Percentiles rank a stretch among this genome's conserved stretches.
phyloP scores from a whole-genome alignment of 2,113 vertebrate species.

The Vireo altiloquus region DNA sequence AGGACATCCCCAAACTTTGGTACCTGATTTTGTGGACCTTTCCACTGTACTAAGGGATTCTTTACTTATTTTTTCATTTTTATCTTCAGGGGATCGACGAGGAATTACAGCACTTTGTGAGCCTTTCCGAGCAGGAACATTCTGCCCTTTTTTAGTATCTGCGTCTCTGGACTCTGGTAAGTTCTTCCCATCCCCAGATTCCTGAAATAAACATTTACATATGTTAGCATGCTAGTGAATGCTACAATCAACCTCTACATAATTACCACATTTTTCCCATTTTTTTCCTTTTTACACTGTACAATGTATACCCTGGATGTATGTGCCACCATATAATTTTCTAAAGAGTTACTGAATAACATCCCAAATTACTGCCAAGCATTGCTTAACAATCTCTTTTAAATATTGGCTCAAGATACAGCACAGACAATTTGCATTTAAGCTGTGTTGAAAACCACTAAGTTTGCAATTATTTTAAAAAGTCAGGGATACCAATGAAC shows the following conservation, averaged over 20 bases:
- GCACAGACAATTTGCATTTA: not conserved
- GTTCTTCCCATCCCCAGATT: slow-evolving; percentile 71
- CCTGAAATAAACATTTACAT: slow-evolving; percentile 57
- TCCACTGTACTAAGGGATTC: slow-evolving; percentile 66
- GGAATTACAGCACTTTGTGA: slow-evolving; percentile 60
- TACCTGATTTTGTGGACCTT: slow-evolving; percentile 73
- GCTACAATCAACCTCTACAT: not conserved
- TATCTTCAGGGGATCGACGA: slow-evolving; percentile 74
- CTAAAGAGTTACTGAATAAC: not conserved
- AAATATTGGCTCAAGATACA: not conserved
- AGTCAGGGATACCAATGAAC: not conserved
- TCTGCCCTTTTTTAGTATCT: slow-evolving; percentile 73
- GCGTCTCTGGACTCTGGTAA: slow-evolving; percentile 69
- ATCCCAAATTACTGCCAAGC: not conserved
- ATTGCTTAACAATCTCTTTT: not conserved
- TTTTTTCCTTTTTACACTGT: not conserved
- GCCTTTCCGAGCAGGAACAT: slow-evolving; percentile 70
- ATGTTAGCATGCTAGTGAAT: not conserved
- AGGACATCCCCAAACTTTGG: not conserved
- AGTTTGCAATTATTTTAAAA: not conserved
- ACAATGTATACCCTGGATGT: not conserved
- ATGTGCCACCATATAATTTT: not conserved
- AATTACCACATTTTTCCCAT: not conserved
- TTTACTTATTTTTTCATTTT: slow-evolving; percentile 73
- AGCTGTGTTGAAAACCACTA: not conserved